These are phyloP conservation scores for Halictus ligatus DNA, from an alignment of 2,888 invertebrate species.

Conservation along the genomic window DNA sequence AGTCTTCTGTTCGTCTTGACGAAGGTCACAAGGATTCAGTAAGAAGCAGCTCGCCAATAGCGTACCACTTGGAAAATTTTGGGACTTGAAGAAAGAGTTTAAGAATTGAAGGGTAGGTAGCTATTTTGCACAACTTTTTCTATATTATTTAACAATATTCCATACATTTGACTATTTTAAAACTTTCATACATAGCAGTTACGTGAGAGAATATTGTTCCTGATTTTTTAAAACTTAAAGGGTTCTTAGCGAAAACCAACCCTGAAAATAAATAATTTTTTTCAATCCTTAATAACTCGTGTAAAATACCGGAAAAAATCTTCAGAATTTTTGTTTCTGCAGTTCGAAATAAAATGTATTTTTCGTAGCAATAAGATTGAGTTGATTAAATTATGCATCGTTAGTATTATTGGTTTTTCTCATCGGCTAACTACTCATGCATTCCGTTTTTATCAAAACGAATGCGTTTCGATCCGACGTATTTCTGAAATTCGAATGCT, in stretches of 20 bases:
- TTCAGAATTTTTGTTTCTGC: background rate
- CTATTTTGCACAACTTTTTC: background rate
- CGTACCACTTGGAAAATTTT: too few relatives aligned
- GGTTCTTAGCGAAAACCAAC: too few relatives aligned
- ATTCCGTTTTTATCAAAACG: background rate
- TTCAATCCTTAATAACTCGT: too few relatives aligned
- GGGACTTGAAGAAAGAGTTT: too few relatives aligned
- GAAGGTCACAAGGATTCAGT: background rate
- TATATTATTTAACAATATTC: background rate
- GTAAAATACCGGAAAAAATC: too few relatives aligned
- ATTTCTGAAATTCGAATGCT: background rate
- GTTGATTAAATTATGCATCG: background rate
- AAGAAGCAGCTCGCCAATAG: too few relatives aligned
- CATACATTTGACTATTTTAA: background rate
- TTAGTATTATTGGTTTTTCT: constrained; percentile 5
- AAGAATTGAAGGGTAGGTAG: too few relatives aligned
- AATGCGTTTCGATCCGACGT: background rate
- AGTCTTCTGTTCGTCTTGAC: background rate
- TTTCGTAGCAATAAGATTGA: background rate
- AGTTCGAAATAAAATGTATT: background rate
- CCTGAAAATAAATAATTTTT: too few relatives aligned
- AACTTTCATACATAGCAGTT: background rate
- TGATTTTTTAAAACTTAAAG: too few relatives aligned
- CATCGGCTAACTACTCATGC: background rate
- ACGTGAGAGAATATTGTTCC: background rate